Percentiles rank a stretch among this genome's conserved stretches.
Evolutionary conservation across 2,888 invertebrate species (phyloP).

Genomic region (Dioctria linearis): DNA sequence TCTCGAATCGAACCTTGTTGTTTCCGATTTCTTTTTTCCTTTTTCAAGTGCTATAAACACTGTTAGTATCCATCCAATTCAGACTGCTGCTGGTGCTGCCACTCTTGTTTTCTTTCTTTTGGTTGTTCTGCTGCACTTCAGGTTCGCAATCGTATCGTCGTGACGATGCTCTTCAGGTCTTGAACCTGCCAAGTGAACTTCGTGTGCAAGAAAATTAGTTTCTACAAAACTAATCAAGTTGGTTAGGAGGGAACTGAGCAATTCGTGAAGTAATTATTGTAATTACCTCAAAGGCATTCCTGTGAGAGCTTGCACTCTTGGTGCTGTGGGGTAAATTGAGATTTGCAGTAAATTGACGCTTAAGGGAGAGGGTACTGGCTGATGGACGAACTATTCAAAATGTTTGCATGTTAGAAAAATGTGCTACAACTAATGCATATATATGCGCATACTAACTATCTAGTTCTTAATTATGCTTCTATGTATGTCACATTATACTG

Average conservation of each 20-base stretch:
- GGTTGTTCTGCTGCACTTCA: conserved; percentile 8
- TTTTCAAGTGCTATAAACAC: conserved; percentile 30
- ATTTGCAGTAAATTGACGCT: conserved; percentile 38
- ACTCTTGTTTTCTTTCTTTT: background rate
- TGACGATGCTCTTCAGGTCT: conserved; percentile 53
- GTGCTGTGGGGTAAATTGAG: conserved; percentile 39
- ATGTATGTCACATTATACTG: no score
- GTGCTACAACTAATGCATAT: background rate
- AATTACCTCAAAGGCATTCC: conserved; percentile 54
- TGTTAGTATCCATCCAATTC: conserved; percentile 36
- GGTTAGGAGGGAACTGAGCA: conserved; percentile 53
- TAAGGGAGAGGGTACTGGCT: conserved; percentile 11
- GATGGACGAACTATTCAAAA: conserved; percentile 2
- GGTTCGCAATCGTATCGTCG: conserved; percentile 45
- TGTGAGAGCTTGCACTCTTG: conserved; percentile 23
- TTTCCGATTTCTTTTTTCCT: conserved; percentile 13
- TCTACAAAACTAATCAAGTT: conserved; percentile 58
- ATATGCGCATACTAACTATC: no score
- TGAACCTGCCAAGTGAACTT: conserved; percentile 54
- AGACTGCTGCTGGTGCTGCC: conserved; percentile 18
- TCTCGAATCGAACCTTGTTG: conserved; percentile 34
- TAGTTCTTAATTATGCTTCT: no score
- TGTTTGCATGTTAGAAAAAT: background rate
- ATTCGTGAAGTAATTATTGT: conserved; percentile 59
- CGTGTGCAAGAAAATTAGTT: conserved; percentile 59